Percentiles rank a stretch among this genome's conserved stretches.
Conservation (phyloP, 1,140 invertebrate genomes). For the Drosophila micromelanica region DNA sequence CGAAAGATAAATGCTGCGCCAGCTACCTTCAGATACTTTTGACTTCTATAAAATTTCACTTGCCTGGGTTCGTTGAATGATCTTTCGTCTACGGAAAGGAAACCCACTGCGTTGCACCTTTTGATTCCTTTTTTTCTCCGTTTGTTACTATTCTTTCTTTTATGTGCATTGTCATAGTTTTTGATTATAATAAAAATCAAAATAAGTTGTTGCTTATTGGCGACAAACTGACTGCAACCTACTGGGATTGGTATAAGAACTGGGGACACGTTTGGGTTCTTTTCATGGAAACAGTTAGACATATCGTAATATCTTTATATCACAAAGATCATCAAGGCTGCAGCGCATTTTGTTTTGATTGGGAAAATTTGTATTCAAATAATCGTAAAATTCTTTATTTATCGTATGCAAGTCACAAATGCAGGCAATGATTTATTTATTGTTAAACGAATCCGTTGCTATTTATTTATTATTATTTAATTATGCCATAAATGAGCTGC, state of each 20-base stretch:
- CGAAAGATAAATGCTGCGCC: constrained; percentile 75
- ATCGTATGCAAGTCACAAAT: constrained; percentile 41
- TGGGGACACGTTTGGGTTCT: constrained; percentile 9
- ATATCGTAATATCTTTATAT: constrained; percentile 39
- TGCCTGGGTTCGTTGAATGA: constrained; percentile 41
- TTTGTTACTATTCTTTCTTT: constrained; percentile 12
- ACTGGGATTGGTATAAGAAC: constrained; percentile 6
- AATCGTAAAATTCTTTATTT: constrained; percentile 31
- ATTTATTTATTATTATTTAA: constrained; percentile 70
- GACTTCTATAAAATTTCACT: constrained; percentile 65
- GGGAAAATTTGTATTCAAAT: constrained; percentile 38
- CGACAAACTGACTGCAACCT: constrained; percentile 51
- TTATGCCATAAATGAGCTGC: constrained; percentile 52
- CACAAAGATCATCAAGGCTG: constrained; percentile 1
- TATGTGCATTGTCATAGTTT: constrained; percentile 57
- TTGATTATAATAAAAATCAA: constrained; percentile 70
- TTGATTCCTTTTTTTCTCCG: constrained; percentile 26
- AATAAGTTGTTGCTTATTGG: constrained; percentile 73
- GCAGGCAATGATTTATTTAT: constrained; percentile 63
- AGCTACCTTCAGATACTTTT: constrained; percentile 42
- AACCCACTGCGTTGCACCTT: constrained; percentile 66
- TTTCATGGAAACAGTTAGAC: constrained; percentile 43
- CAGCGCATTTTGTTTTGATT: constrained; percentile 46
- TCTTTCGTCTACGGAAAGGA: constrained; percentile 50
- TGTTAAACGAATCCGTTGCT: constrained; percentile 14